phyloP scores from a whole-genome alignment of 2,888 invertebrate genomes.

The Hofmannophila pseudospretella region DNA sequence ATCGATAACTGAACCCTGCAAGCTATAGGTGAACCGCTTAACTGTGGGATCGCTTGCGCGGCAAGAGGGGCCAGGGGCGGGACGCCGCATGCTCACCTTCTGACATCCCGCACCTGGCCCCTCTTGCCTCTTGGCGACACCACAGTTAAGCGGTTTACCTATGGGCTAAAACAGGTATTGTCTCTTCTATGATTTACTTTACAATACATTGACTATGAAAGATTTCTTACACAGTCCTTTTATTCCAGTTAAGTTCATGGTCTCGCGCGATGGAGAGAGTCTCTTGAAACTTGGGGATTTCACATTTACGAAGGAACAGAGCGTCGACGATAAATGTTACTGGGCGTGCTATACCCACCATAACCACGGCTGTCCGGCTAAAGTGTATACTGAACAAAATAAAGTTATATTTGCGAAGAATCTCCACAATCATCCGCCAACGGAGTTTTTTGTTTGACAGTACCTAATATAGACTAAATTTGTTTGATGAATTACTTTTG shows the following conservation, averaged over 20 bases:
- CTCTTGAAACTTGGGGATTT: conserved; percentile 66
- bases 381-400: conserved; percentile 50
- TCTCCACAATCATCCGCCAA: conserved; percentile 62
- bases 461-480: not conserved
- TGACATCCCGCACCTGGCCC: too few species aligned
- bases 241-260: conserved; percentile 65
- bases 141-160: too few species aligned
- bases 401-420: conserved; percentile 54
- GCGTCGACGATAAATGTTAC: conserved; percentile 37
- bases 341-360: conserved; percentile 69
- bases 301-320: conserved; percentile 49
- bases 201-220: too few species aligned
- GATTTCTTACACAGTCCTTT: conserved; percentile 4
- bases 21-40: too few species aligned
- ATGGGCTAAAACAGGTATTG: too few species aligned
- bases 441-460: conserved; percentile 67
- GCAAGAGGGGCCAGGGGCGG: too few species aligned
- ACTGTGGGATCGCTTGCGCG: too few species aligned
- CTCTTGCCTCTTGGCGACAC: too few species aligned
- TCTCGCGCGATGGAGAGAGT: conserved; percentile 57
- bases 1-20: too few species aligned
- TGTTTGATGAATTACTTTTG: too few species aligned
- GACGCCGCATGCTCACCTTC: too few species aligned
- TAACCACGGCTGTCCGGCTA: conserved; percentile 52
- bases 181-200: too few species aligned